Evolutionary conservation across 2,113 vertebrate species (phyloP), one percentile per base, ranked within the genome.

Genomic region (Tauraco erythrolophus): DNA sequence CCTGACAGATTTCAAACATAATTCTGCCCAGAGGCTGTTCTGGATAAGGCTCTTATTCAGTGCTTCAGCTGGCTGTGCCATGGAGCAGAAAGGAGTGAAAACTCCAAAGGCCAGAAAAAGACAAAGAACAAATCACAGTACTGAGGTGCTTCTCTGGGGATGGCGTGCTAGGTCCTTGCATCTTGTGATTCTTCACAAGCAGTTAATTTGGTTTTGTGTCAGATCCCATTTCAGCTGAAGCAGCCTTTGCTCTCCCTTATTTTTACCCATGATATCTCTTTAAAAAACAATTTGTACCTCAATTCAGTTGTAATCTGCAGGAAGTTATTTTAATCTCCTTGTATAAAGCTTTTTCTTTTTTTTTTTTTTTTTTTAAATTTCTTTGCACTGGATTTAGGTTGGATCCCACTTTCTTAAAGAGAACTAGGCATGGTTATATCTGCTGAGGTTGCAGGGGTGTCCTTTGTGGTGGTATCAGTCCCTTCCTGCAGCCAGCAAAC

Each of bases 91-190:
- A 68, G n/a, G 54, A 87, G 37, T 11, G 11, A 71, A 66, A 82
- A 41, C 24, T 95, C 48, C 33, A 22, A 53, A 45, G 31, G 37
- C 8, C 30, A 58, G 77, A 64, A 84, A 79, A 64, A 61, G 19
- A 85, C 51, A 43, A 70, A 62, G 43, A 90, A 74, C 2, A 2
- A 78, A 69, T 53, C 24, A 53, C 77, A 64, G 50, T 60, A 75
- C 54, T 54, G 39, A 80, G 6, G 43, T 53, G 22, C 35, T 64
- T 68, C 71, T 87, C 30, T 48, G 60, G 33, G 33, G 58, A 62
- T 1, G 3, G 23, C 60, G 33, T 35, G 5, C 30, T 5, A 43
- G 37, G 18, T 64, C 30, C 53, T 50, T 53, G 3, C 0, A 1
- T 23, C 27, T 19, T 1, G 3, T 21, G 39, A 54, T 56, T 70